A percentile compares a stretch with the other conserved stretches of the same genome.
Conservation (phyloP, 2,888 invertebrate species). For the Cataglyphis livida region DNA sequence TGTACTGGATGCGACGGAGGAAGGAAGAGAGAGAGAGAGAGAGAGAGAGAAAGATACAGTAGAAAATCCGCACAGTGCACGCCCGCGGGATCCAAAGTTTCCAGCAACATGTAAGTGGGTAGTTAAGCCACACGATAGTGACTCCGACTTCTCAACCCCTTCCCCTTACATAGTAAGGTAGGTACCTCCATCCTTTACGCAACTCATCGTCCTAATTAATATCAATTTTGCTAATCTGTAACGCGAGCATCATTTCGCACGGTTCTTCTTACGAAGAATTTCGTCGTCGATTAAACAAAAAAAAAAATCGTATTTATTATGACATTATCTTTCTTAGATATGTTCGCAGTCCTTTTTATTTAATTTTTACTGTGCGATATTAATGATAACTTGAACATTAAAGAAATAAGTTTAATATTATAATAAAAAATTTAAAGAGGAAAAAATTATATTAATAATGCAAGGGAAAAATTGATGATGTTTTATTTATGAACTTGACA, state of each 20-base stretch:
- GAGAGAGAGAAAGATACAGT: slow-evolving; percentile 24
- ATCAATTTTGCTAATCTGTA: slow-evolving; percentile 67
- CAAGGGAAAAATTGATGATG: neutral
- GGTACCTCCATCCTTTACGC: slow-evolving; percentile 52
- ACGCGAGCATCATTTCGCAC: slow-evolving; percentile 38
- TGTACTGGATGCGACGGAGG: slow-evolving; percentile 34
- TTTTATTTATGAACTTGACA: neutral
- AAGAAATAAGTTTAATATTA: neutral
- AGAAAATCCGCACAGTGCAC: slow-evolving; percentile 56
- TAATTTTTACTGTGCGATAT: neutral
- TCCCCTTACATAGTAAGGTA: neutral
- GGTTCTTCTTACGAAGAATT: neutral
- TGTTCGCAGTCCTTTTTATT: neutral
- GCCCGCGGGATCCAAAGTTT: slow-evolving; percentile 69
- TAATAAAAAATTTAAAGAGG: neutral
- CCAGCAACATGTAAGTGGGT: slow-evolving; percentile 70
- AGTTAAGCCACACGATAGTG: slow-evolving; percentile 65
- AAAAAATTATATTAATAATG: neutral
- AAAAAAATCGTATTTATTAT: slow-evolving; percentile 28
- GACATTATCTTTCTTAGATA: neutral
- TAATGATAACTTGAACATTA: neutral
- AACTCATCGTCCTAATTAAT: slow-evolving; percentile 69
- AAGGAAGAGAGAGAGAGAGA: neutral
- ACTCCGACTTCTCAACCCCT: slow-evolving; percentile 35
- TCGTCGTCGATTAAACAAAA: slow-evolving; percentile 26